A percentile compares a stretch with the other conserved stretches of the same genome.
Evolutionary conservation across 2,797 vertebrate genomes (phyloP).

Genomic region (Dromococcyx pavoninus): DNA sequence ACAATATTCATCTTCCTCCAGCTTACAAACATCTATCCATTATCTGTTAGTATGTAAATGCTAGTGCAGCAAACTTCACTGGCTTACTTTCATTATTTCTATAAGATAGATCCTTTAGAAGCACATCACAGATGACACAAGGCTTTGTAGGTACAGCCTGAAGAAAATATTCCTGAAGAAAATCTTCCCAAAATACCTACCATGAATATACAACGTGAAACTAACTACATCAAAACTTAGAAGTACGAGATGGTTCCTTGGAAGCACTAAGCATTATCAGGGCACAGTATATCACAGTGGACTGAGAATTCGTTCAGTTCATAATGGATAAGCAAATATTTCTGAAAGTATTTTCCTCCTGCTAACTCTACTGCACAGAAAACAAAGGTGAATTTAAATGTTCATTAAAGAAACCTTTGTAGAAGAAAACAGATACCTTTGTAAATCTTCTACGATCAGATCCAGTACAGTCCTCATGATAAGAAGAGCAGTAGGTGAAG

Average conservation of each 20-base stretch:
- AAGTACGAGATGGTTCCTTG: not conserved
- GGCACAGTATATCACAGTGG: not conserved
- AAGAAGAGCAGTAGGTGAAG: slow-evolving; percentile 90
- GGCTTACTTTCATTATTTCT: not conserved
- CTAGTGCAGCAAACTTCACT: not conserved
- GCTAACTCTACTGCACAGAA: not conserved
- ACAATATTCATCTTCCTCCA: not conserved
- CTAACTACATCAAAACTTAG: not conserved
- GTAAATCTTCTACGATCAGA: slow-evolving; percentile 91
- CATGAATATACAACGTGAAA: not conserved
- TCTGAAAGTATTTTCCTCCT: not conserved
- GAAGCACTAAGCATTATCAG: not conserved
- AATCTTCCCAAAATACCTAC: not conserved
- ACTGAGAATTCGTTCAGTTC: not conserved
- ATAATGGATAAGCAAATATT: not conserved
- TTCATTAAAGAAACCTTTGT: not conserved
- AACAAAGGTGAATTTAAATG: not conserved
- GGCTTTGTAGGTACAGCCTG: not conserved
- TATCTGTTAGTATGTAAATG: not conserved
- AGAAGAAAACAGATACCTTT: slow-evolving; percentile 79
- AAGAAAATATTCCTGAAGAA: not conserved
- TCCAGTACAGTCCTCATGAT: slow-evolving; percentile 94
- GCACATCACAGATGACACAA: not conserved
- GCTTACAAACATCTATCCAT: not conserved
- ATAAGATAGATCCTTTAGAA: not conserved